Evolutionary conservation across 2,797 vertebrate genomes (phyloP), one percentile per base, ranked within the genome.

Genomic region (Cynopterus sphinx): DNA sequence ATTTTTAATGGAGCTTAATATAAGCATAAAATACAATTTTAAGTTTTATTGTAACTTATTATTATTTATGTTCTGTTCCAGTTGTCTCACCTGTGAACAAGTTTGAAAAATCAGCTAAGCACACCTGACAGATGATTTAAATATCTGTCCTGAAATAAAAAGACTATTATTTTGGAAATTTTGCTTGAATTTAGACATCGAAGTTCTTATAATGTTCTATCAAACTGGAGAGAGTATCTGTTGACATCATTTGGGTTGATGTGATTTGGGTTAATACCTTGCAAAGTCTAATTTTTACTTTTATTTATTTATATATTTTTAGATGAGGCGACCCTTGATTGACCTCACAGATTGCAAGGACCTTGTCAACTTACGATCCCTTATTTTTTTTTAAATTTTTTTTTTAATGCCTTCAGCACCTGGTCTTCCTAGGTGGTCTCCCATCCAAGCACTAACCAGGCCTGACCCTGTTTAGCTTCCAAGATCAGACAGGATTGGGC

Each of bases 1-100:
- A 73, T 61, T 97, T 96, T 96, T 84, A 90, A 10, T 39, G 61
- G 33, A 28, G 4, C 16, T 96, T 90, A 53, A 61, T 73, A 1
- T 43, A 81, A 94, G 36, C 83, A 33, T 49, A 83, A 57, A 41
- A 51, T 53, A 28, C 12, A 87, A 46, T 68, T 90, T 87, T 88
- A 68, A 43, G 17, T 51, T 91, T 88, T 73, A 63, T 57, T 90
- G 0, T 92, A 51, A 36, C 33, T 59, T 93, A 57, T 17, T 59
- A n/a, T 39, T 81, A 33, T 67, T 85, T 78, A 49, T 88, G 5
- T 88, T 94, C 85, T 26, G 22, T 92, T 90, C 55, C 86, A 46
- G 43, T 81, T 13, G 6, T 90, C 43, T 94, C 2, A 85, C 24
- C 22, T 59, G 15, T 59, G 41, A 78, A 74, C 17, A 82, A 46